A percentile compares a stretch with the other conserved stretches of the same genome.
Evolutionary conservation across 2,797 vertebrate genomes (phyloP).

Genomic region (Dendrocincla tyrannina): DNA sequence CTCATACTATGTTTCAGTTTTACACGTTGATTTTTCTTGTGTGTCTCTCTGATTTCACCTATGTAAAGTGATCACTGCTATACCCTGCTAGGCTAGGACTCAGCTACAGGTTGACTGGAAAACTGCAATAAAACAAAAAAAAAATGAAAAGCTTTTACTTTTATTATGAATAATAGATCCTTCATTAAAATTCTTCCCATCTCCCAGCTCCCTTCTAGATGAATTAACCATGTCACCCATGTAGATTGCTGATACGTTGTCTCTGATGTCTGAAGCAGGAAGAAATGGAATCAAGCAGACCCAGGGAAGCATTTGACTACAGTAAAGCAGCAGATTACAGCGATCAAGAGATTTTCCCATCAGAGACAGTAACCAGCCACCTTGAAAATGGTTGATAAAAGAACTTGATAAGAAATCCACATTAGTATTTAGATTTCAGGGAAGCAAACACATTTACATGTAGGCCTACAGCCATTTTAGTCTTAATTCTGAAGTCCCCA

Average conservation of each 20-base stretch:
- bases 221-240: constrained; percentile 7
- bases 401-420: neutral
- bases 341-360: neutral
- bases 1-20: neutral
- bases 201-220: neutral
- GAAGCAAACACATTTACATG: neutral
- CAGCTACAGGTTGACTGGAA: neutral
- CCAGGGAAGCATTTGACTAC: neutral
- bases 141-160: neutral
- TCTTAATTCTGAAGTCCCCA: neutral
- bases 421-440: neutral
- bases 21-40: neutral
- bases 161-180: constrained; percentile 1
- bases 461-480: neutral
- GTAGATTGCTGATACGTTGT: neutral
- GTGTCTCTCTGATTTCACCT: neutral
- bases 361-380: neutral
- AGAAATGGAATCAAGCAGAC: neutral
- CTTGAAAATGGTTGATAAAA: constrained; percentile 14
- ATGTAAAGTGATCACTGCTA: neutral
- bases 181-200: constrained; percentile 2
- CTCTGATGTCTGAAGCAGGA: neutral
- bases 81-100: neutral
- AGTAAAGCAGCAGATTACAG: neutral
- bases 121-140: neutral